A percentile compares a stretch with the other conserved stretches of the same genome.
Evolutionary conservation across 2,113 vertebrate genomes (phyloP).

Genomic region (Regulus satrapa): DNA sequence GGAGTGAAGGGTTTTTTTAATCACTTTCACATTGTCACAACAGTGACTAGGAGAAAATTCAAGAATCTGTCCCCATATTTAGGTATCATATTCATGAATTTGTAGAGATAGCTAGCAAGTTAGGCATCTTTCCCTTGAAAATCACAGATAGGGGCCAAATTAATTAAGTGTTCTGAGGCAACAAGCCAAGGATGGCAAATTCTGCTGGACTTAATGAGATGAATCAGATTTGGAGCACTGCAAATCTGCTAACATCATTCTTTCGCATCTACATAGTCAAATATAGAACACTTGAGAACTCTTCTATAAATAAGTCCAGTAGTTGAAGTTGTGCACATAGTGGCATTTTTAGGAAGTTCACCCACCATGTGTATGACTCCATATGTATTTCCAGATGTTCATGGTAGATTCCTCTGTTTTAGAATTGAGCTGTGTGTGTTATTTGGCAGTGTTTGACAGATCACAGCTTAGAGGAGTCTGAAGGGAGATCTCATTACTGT

Average conservation of each 20-base stretch:
- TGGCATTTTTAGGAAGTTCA: not conserved
- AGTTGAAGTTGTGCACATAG: not conserved
- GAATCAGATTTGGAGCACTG: not conserved
- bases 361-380: accelerated
- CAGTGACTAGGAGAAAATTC: not conserved
- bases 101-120: conserved; percentile 17
- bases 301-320: not conserved
- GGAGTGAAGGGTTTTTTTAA: not conserved
- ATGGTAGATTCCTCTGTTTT: not conserved
- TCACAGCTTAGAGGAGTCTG: not conserved
- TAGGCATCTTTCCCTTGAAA: conserved; percentile 8
- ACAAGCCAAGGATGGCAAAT: not conserved
- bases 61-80: not conserved
- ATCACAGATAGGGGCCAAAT: not conserved
- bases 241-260: not conserved
- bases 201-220: not conserved
- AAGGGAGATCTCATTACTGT: not conserved
- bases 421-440: not conserved
- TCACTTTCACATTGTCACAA: not conserved
- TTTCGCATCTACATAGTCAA: not conserved
- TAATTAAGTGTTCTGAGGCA: conserved; percentile 44
- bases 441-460: not conserved
- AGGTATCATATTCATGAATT: not conserved
- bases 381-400: not conserved
- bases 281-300: not conserved